Evolutionary conservation across 2,113 vertebrate genomes (phyloP).

Genomic region (Carlito syrichta): DNA sequence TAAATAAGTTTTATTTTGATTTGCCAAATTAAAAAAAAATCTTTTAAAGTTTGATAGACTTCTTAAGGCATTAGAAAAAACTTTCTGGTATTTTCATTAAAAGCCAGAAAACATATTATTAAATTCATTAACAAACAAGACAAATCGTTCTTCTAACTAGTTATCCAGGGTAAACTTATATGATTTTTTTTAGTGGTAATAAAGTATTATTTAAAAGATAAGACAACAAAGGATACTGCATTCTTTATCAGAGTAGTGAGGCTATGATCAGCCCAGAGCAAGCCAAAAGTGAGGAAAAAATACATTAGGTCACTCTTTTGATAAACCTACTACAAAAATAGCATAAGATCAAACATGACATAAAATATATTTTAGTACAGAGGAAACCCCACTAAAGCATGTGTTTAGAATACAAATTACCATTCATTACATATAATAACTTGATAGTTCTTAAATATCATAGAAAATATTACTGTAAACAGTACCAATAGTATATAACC

Average conservation of each 20-base stretch:
- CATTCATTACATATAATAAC: not conserved
- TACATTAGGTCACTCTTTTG: not conserved
- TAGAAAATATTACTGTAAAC: not conserved
- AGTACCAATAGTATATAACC: not conserved
- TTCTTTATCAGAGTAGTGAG: not conserved
- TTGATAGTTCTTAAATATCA: not conserved
- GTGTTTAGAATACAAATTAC: conserved; percentile 15
- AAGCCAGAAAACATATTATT: not conserved
- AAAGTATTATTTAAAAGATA: conserved; percentile 6
- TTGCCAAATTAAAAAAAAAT: not conserved
- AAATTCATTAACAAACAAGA: not conserved
- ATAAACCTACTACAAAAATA: not conserved
- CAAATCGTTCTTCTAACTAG: not conserved
- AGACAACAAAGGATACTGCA: not conserved
- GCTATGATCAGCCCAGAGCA: not conserved
- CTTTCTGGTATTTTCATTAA: conserved; percentile 15
- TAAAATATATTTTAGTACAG: not conserved
- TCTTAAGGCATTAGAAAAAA: conserved; percentile 11
- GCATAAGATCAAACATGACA: not conserved
- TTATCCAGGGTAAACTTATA: not conserved
- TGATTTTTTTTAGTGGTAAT: not conserved
- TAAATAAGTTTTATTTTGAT: conserved; percentile 32
- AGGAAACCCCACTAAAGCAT: not conserved
- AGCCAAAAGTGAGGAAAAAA: not conserved
- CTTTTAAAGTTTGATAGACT: not conserved